Evolutionary conservation across 2,888 invertebrate genomes (phyloP).

Genomic region (Biston stratarius): DNA sequence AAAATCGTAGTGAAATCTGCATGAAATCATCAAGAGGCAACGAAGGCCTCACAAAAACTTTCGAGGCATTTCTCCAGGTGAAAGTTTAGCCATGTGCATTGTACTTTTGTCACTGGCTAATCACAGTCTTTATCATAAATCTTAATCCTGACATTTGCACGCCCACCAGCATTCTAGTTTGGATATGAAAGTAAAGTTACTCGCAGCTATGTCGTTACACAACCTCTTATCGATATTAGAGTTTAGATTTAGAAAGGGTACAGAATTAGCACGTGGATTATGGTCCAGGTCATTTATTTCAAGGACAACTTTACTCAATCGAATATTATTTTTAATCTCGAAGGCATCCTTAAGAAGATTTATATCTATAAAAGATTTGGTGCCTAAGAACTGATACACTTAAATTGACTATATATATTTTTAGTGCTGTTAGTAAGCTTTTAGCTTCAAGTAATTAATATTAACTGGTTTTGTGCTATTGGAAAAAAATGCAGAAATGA

Average conservation of each 20-base stretch:
- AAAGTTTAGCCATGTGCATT: slow-evolving; percentile 76
- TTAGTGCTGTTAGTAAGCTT: not conserved
- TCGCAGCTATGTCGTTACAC: slow-evolving; percentile 58
- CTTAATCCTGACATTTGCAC: slow-evolving; percentile 75
- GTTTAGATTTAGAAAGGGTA: slow-evolving; percentile 55
- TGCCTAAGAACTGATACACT: not conserved
- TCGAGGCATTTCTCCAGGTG: slow-evolving; percentile 78
- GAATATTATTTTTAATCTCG: not conserved
- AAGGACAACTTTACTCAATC: slow-evolving; percentile 9
- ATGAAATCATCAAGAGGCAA: slow-evolving; percentile 63
- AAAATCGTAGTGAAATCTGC: slow-evolving; percentile 58
- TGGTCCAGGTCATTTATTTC: slow-evolving; percentile 31
- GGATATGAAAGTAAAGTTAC: slow-evolving; percentile 70
- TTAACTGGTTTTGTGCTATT: slow-evolving; percentile 27
- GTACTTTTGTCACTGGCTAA: slow-evolving; percentile 79
- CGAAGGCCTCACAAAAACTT: slow-evolving; percentile 59
- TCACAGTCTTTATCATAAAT: slow-evolving; percentile 75
- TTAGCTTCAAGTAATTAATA: slow-evolving; percentile 36
- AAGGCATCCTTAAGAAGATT: not conserved
- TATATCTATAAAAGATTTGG: not conserved
- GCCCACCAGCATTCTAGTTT: slow-evolving; percentile 66
- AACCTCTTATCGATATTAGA: slow-evolving; percentile 53
- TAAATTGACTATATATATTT: not conserved
- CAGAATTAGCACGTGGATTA: slow-evolving; percentile 15
- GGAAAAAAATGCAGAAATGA: slow-evolving; percentile 52